Evolutionary conservation across 2,888 invertebrate species (phyloP).

Genomic region (Leucoma salicis): DNA sequence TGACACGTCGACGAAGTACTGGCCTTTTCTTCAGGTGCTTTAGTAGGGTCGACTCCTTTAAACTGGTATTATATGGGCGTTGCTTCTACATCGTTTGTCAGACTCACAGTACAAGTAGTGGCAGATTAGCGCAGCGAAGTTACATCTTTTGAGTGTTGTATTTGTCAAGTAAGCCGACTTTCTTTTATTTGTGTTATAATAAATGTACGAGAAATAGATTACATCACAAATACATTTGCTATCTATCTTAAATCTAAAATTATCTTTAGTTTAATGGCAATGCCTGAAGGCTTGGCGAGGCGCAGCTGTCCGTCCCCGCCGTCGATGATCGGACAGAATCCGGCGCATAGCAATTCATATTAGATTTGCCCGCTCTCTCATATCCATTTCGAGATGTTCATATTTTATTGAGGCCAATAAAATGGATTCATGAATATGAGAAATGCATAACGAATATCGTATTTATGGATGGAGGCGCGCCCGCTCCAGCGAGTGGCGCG

Average conservation of each 20-base stretch:
- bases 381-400: conserved; percentile 83
- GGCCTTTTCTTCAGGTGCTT: conserved; percentile 72
- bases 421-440: conserved; percentile 83
- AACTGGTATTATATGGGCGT: conserved; percentile 60
- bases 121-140: conserved; percentile 34
- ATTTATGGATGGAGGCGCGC: conserved; percentile 79
- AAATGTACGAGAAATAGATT: not conserved
- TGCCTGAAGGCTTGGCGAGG: conserved; percentile 18
- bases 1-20: conserved; percentile 70
- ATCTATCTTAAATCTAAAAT: not conserved
- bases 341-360: conserved; percentile 80
- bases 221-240: not conserved
- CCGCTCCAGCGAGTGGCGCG: conserved; percentile 54
- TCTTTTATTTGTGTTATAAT: not conserved
- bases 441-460: conserved; percentile 82
- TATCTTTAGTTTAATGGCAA: conserved; percentile 16
- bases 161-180: conserved; percentile 24
- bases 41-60: conserved; percentile 70
- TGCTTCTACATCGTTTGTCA: conserved; percentile 43
- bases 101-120: conserved; percentile 36
- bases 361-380: conserved; percentile 80
- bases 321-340: conserved; percentile 66
- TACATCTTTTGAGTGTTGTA: conserved; percentile 20
- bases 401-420: conserved; percentile 83
- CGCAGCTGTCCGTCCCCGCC: conserved; percentile 53